Percentiles rank a stretch among this genome's conserved stretches.
Conservation (phyloP, 53 echinoderm and acorn worm species). For the Paracentrotus lividus region DNA sequence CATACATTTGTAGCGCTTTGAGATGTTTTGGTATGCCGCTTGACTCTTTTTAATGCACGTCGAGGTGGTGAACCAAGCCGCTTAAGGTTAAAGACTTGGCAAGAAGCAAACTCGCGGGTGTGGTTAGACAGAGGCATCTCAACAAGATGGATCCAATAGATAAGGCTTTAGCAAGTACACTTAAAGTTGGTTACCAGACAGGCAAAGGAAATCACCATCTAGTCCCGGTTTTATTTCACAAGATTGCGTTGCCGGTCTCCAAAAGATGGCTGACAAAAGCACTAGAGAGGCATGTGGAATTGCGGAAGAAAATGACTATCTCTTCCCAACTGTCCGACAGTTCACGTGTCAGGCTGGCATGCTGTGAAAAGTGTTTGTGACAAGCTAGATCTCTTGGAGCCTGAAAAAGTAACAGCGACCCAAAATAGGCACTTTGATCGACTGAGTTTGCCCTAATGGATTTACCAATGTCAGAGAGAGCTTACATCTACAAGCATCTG, state of each 20-base stretch:
- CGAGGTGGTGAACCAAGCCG: not conserved
- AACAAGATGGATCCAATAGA: constrained; percentile 69
- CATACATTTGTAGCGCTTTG: constrained; percentile 58
- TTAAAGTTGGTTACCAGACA: constrained; percentile 69
- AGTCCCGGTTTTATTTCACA: too few relatives aligned
- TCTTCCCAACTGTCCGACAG: too few relatives aligned
- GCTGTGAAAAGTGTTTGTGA: too few relatives aligned
- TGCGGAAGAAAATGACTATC: too few relatives aligned
- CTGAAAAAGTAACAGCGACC: too few relatives aligned
- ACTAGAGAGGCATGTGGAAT: too few relatives aligned
- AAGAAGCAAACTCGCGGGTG: constrained; percentile 71
- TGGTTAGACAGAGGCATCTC: constrained; percentile 72
- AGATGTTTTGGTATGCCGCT: constrained; percentile 66
- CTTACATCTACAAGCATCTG: not conserved
- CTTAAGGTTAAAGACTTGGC: constrained; percentile 47
- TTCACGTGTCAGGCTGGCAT: too few relatives aligned
- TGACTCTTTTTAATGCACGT: constrained; percentile 65
- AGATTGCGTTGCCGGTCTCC: too few relatives aligned
- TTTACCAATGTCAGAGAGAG: not conserved
- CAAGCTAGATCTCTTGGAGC: too few relatives aligned
- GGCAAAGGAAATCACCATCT: too few relatives aligned
- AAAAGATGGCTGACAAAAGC: too few relatives aligned
- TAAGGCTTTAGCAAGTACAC: constrained; percentile 46
- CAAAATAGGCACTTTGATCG: too few relatives aligned
- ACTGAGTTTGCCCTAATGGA: not conserved